phyloP scores from a whole-genome alignment of 2,113 vertebrate genomes.

The Cinclus mexicanus region DNA sequence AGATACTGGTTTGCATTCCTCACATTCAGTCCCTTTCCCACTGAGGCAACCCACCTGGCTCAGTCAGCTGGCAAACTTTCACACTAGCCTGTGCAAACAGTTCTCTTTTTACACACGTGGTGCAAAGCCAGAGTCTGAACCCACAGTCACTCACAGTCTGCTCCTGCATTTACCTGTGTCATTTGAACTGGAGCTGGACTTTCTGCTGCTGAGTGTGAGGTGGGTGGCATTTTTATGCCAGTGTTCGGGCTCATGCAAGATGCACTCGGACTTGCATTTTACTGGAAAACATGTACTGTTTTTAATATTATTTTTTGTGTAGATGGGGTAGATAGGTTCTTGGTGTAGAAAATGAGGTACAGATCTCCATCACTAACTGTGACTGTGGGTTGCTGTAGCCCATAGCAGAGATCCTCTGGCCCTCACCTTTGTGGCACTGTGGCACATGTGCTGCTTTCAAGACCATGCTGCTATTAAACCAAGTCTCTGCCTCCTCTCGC shows the following conservation, averaged over 20 bases:
- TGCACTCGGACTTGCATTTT: background rate
- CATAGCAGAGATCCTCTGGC: background rate
- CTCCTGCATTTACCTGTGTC: background rate
- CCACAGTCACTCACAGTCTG: background rate
- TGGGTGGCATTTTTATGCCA: background rate
- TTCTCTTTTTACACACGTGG: background rate
- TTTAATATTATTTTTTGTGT: background rate
- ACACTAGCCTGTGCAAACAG: background rate
- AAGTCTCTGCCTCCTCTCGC: background rate
- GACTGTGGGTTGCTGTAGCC: background rate
- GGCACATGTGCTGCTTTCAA: background rate
- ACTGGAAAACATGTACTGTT: background rate
- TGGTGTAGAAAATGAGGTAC: background rate
- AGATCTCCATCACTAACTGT: background rate
- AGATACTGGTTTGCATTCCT: background rate
- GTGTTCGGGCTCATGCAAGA: accelerated
- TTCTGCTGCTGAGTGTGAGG: background rate
- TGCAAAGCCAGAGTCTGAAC: background rate
- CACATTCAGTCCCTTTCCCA: background rate
- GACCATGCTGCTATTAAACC: background rate
- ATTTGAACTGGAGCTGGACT: background rate
- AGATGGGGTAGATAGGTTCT: background rate
- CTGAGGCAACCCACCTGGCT: background rate
- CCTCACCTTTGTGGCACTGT: background rate
- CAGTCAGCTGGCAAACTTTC: background rate